Conservation (phyloP, 2,797 vertebrate species). For the Acipenser oxyrinchus region DNA sequence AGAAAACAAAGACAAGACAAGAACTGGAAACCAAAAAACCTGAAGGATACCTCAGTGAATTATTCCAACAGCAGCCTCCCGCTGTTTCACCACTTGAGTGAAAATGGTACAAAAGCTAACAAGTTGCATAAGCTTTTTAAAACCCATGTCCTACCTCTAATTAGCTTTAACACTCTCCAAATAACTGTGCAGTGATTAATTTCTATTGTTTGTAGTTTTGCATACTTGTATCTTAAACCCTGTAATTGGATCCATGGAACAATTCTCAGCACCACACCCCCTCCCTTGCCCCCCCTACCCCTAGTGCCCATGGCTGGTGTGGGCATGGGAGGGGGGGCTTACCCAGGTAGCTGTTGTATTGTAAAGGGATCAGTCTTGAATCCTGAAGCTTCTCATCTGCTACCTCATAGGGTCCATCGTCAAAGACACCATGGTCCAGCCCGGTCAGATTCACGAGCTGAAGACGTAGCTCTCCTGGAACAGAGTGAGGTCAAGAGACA, state of each 20-base stretch:
- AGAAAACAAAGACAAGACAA: too few relatives aligned
- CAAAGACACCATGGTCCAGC: conserved; percentile 67
- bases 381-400: conserved; percentile 87
- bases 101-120: too few relatives aligned
- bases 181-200: too few relatives aligned
- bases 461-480: conserved; percentile 78
- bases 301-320: conserved; percentile 27
- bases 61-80: too few relatives aligned
- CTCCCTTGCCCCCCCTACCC: conserved; percentile 32
- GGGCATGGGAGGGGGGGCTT: conserved; percentile 51
- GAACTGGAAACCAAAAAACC: too few relatives aligned
- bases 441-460: conserved; percentile 75
- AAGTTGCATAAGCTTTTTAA: too few relatives aligned
- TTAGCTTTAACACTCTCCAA: too few relatives aligned
- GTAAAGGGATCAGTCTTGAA: conserved; percentile 79
- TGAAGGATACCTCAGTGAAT: too few relatives aligned
- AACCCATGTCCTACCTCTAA: too few relatives aligned
- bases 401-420: conserved; percentile 89
- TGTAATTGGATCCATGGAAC: conserved; percentile 26
- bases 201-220: too few relatives aligned
- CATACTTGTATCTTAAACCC: too few relatives aligned
- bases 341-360: conserved; percentile 92
- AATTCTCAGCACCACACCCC: conserved; percentile 23
- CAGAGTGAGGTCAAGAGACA: conserved; percentile 37
- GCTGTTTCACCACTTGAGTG: too few relatives aligned